Evolutionary conservation across 2,888 invertebrate species (phyloP).

Genomic region (Rotaria magnacalcarata): DNA sequence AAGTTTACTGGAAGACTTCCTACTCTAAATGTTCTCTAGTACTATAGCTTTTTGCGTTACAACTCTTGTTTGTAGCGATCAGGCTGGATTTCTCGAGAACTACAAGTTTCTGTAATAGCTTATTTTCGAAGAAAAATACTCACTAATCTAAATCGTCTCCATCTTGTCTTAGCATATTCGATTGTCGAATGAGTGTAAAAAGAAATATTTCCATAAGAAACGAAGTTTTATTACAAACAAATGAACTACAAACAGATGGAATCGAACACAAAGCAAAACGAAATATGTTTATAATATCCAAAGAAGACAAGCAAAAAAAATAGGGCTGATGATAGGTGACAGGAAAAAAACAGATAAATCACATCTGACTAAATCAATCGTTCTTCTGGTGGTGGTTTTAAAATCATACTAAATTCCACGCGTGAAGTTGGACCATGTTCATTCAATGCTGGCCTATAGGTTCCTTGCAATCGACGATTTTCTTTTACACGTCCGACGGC

Average conservation of each 20-base stretch:
- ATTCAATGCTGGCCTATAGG: slow-evolving; percentile 94
- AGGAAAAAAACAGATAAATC: background rate
- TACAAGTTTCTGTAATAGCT: too few relatives aligned
- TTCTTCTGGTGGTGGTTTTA: slow-evolving; percentile 95
- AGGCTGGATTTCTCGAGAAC: too few relatives aligned
- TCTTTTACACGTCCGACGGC: slow-evolving; percentile 74
- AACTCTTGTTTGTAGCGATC: too few relatives aligned
- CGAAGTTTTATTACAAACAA: background rate
- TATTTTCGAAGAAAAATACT: too few relatives aligned
- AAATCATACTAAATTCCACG: slow-evolving; percentile 84
- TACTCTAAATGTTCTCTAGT: too few relatives aligned
- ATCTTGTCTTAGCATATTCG: too few relatives aligned
- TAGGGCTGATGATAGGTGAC: background rate
- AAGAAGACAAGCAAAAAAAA: background rate
- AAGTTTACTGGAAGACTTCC: too few relatives aligned
- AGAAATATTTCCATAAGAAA: background rate
- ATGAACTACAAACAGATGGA: background rate
- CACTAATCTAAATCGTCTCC: too few relatives aligned
- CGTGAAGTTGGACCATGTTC: slow-evolving; percentile 86
- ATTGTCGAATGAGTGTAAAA: background rate
- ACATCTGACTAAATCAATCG: slow-evolving; percentile 71
- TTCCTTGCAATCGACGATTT: slow-evolving; percentile 88
- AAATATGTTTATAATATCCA: background rate
- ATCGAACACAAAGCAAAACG: background rate
- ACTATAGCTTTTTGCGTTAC: too few relatives aligned